Conservation (phyloP, 1,140 invertebrate genomes). For the Luehdorfia chinensis region DNA sequence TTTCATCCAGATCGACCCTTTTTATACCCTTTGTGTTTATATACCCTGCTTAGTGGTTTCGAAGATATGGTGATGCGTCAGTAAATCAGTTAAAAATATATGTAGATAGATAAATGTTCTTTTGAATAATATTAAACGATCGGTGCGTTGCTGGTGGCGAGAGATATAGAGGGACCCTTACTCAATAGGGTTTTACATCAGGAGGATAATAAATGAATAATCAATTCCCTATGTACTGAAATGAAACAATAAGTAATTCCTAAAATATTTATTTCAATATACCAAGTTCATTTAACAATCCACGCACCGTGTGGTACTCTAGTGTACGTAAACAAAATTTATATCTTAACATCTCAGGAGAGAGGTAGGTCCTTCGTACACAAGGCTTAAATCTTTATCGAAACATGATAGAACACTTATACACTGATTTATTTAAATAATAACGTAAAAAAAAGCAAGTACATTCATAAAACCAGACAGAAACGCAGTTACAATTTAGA, state of each 20-base stretch:
- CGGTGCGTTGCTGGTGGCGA: too few relatives aligned
- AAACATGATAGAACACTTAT: not conserved
- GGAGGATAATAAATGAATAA: too few relatives aligned
- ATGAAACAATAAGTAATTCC: slow-evolving; percentile 33
- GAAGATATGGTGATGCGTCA: too few relatives aligned
- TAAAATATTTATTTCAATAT: slow-evolving; percentile 67
- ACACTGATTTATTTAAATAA: not conserved
- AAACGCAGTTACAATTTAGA: slow-evolving; percentile 14
- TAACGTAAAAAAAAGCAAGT: slow-evolving; percentile 5
- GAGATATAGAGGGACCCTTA: too few relatives aligned
- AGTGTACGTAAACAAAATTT: slow-evolving; percentile 41
- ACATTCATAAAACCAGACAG: slow-evolving; percentile 14
- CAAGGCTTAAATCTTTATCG: not conserved
- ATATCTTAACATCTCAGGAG: slow-evolving; percentile 36
- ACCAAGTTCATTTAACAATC: slow-evolving; percentile 59
- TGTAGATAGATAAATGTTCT: too few relatives aligned
- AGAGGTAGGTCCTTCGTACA: slow-evolving; percentile 41
- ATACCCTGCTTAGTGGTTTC: too few relatives aligned
- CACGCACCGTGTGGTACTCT: slow-evolving; percentile 54
- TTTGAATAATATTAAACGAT: too few relatives aligned
- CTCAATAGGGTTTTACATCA: too few relatives aligned
- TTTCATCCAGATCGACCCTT: too few relatives aligned
- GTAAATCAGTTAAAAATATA: too few relatives aligned
- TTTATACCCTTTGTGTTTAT: too few relatives aligned
- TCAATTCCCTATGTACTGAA: too few relatives aligned